These are phyloP conservation scores for Danio kyathit DNA, from an alignment of 2,797 vertebrate species.

Conservation along the genomic window DNA sequence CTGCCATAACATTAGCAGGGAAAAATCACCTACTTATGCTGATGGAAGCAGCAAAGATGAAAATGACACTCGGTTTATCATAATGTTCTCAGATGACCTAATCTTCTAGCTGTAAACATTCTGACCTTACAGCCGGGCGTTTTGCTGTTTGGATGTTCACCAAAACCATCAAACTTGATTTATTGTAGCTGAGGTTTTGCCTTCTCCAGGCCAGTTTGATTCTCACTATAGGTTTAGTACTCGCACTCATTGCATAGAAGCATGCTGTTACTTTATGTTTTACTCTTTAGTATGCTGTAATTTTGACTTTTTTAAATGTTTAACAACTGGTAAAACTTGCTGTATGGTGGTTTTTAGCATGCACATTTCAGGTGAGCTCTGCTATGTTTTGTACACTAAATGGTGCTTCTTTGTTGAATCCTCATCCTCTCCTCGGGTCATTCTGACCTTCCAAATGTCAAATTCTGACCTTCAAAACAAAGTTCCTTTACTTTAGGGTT, in stretches of 20 bases:
- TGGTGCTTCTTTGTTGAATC: neutral
- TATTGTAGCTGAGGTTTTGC: conserved; percentile 24
- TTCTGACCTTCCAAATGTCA: too few species aligned
- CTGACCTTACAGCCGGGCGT: neutral
- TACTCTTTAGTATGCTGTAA: neutral
- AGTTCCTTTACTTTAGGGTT: too few species aligned
- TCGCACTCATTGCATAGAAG: neutral
- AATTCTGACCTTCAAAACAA: too few species aligned
- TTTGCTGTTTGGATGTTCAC: conserved; percentile 4
- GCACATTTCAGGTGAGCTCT: neutral
- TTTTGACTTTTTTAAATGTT: conserved; percentile 1
- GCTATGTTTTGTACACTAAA: neutral
- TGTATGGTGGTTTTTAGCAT: neutral
- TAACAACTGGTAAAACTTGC: neutral
- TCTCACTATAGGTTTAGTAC: conserved; percentile 16
- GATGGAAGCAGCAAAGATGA: conserved; percentile 13
- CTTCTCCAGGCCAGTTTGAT: conserved; percentile 3
- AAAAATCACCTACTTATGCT: conserved; percentile 6
- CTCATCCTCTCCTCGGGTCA: too few species aligned
- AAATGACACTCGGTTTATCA: conserved; percentile 3
- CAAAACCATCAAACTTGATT: conserved; percentile 26
- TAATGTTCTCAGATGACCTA: neutral
- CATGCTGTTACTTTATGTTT: conserved; percentile 15
- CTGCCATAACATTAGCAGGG: conserved; percentile 23
- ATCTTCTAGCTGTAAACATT: conserved; percentile 23